Percentiles rank a stretch among this genome's conserved stretches.
Evolutionary conservation across 2,888 invertebrate species (phyloP).

Genomic region (Furcula furcula): DNA sequence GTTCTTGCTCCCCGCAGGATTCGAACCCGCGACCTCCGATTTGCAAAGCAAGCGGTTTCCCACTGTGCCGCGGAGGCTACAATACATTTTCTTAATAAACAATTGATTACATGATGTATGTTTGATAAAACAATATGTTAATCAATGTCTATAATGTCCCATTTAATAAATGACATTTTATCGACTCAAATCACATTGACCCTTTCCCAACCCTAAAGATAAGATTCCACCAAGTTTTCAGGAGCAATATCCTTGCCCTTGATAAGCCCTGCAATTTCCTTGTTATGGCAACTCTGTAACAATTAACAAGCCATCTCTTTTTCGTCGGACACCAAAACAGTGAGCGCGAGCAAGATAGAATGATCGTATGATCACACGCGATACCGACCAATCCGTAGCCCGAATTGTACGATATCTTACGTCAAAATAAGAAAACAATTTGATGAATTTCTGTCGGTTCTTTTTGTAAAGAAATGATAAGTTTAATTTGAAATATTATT

Average conservation of each 20-base stretch:
- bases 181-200: too few species aligned
- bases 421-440: constrained; percentile 65
- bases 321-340: constrained; percentile 22
- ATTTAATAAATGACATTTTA: too few species aligned
- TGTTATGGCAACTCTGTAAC: constrained; percentile 39
- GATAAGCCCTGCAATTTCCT: constrained; percentile 35
- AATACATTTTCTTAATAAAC: too few species aligned
- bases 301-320: constrained; percentile 36
- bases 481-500: constrained; percentile 23
- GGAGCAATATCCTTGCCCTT: too few species aligned
- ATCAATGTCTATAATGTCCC: too few species aligned
- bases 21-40: too few species aligned
- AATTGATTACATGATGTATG: too few species aligned
- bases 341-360: constrained; percentile 39
- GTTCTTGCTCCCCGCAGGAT: too few species aligned
- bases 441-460: constrained; percentile 11
- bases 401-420: too few species aligned
- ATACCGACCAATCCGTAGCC: constrained; percentile 43
- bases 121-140: too few species aligned
- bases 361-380: constrained; percentile 72
- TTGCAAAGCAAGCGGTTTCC: too few species aligned
- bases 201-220: constrained; percentile 34
- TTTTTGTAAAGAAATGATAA: constrained; percentile 50
- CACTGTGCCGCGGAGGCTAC: too few species aligned
- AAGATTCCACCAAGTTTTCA: constrained; percentile 25